Percentiles rank a stretch among this genome's conserved stretches.
Evolutionary conservation across 2,113 vertebrate species (phyloP).

Genomic region (Poecile atricapillus): DNA sequence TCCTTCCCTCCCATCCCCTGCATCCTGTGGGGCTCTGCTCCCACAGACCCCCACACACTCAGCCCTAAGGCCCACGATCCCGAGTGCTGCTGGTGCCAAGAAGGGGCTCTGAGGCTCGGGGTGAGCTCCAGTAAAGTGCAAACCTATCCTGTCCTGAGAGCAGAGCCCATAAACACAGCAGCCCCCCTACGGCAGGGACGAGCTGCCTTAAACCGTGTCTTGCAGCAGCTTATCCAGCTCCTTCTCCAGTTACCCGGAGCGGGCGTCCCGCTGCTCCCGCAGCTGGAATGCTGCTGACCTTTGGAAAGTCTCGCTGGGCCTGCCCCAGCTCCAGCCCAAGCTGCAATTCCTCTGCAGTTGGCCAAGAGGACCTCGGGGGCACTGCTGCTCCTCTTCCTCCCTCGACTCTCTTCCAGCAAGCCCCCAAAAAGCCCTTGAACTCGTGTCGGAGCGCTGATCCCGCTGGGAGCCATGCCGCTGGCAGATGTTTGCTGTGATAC

Average conservation of each 20-base stretch:
- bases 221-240: background rate
- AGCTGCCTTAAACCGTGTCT: background rate
- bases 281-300: background rate
- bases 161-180: background rate
- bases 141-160: background rate
- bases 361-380: background rate
- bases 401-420: background rate
- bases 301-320: background rate
- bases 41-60: background rate
- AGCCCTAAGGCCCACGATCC: background rate
- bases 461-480: background rate
- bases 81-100: background rate
- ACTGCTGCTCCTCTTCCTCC: background rate
- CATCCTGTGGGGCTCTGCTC: background rate
- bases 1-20: background rate
- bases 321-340: background rate
- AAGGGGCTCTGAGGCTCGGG: background rate
- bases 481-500: slow-evolving; percentile 61
- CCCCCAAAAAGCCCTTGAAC: background rate
- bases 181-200: background rate
- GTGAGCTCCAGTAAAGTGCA: background rate
- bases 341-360: background rate
- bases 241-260: background rate
- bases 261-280: background rate
- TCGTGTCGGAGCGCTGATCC: background rate